Evolutionary conservation across 2,113 vertebrate species (phyloP), one percentile per base, ranked within the genome.

Genomic region (Neomonachus schauinslandi): DNA sequence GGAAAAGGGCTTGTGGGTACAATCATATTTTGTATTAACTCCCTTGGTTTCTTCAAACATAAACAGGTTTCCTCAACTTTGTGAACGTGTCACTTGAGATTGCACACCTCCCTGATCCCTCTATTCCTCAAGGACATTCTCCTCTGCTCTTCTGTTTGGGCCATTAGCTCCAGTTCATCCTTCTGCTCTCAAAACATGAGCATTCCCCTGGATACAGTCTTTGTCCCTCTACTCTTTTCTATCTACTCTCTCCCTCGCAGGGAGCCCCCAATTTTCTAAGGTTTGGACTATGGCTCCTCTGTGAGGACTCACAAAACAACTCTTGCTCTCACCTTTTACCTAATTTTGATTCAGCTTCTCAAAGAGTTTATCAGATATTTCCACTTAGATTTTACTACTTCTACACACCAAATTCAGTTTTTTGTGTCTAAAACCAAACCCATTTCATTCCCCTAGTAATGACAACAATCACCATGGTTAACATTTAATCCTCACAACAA

Each of bases 21-120:
- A 87, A 76, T 65, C 55, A 65, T 77, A 71, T 94, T 59, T 94
- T 74, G 39, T 49, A 89, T 96, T 84, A 83, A 95, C 22, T 84
- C n/a, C 74, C 55, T 94, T 76, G 39, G 42, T 94, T 87, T 96
- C 77, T 91, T 90, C 82, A 89, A 91, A 91, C 42, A 69, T 5
- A 51, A 46, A 36, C 71, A 71, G 72, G 22, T 95, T 81, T 89
- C 82, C 22, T 74, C 74, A 53, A 93, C n/a, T 39, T 79, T 87
- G 53, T 77, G 13, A 81, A 90, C 92, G n/a, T 84, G 26, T 89
- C 86, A 63, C 71, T 39, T 91, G 63, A 65, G 28, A 81, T 53
- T 76, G 28, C 21, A 72, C 39, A 63, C 61, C 42, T 76, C 55
- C 46, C 57, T 59, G 36, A 14, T 77, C 28, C 33, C n/a, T 94